Evolutionary conservation across 2,888 invertebrate species (phyloP), one percentile per base, ranked within the genome.

Genomic region (Andrena praecox): DNA sequence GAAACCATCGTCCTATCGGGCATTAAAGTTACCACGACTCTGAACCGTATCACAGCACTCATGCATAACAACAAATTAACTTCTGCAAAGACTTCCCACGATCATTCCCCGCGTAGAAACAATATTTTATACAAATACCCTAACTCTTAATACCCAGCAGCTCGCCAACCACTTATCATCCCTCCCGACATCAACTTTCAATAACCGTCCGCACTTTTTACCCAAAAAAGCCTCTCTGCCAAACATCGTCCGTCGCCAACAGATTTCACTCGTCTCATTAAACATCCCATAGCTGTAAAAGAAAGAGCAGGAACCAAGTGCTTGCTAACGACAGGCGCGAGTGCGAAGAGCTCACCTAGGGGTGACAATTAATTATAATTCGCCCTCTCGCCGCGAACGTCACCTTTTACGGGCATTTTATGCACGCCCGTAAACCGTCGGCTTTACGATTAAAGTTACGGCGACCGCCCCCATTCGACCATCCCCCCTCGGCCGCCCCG

Each of bases 371-470:
- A 83, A 77, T 77, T 82, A 71, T 82, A 77, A 83, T 82, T 82
- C 33, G 48, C 50, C 56, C 4, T 2, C 31, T 2, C 31, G 54
- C 66, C 50, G 56, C 27, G 20, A 50, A 54, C 42, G 33, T 35
- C 50, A 59, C 20, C 24, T 74, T 76, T 82, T 64, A 81, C 63
- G 68, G 31, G 81, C 69, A 20, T 77, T 82, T 83, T 77, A 77
- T 52, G 73, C 77, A 6, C 62, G 27, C 67, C 67, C 77, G 50
- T 83, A 83, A 83, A 83, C 72, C 70, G 54, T 77, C 73, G 27
- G 59, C 48, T 83, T 83, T 83, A 82, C 77, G 82, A 77, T 83
- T 83, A 82, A 83, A 83, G 77, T 82, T 82, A 77, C 66, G 52
- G 48, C 56, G n/a, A 52, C 8, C 24, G n/a, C 54, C 42, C 48